Conservation (phyloP, 2,113 vertebrate genomes). For the Bos taurus region ARS-UCD2.0 NC_037353.1:10188001-10188500, state of each 20-base stretch:
- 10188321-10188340: background rate
- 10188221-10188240: background rate
- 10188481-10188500: background rate
- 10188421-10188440: background rate
- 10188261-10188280: background rate
- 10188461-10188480: background rate
- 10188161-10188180: background rate
- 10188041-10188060: background rate
- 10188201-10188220: background rate
- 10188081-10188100: too few relatives aligned
- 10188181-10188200: background rate
- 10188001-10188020: background rate
- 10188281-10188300: background rate
- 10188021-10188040: background rate
- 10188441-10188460: background rate
- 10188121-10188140: background rate
- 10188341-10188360: rapidly evolving
- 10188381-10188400: background rate
- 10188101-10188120: background rate
- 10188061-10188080: background rate
- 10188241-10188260: background rate
- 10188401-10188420: background rate
- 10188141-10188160: background rate
- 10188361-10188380: background rate
- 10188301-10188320: background rate